Percentiles rank a stretch among this genome's conserved stretches.
These are phyloP conservation scores for Knipowitschia caucasica DNA, from an alignment of 2,797 vertebrate species.

Conservation along the genomic window DNA sequence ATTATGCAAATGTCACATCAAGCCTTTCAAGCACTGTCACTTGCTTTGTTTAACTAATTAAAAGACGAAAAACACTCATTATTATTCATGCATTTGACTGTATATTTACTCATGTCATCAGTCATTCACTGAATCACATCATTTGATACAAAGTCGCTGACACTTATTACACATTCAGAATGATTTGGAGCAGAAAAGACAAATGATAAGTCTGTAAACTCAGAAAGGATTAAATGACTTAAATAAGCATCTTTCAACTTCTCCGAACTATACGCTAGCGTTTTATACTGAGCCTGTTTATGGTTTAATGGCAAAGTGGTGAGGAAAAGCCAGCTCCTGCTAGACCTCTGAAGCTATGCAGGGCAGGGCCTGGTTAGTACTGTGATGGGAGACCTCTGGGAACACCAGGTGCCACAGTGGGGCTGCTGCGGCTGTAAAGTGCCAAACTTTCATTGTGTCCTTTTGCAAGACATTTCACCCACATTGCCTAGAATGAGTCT, in stretches of 20 bases:
- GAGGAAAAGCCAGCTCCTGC: too few relatives aligned
- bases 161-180: slow-evolving; percentile 41
- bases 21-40: slow-evolving; percentile 38
- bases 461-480: too few relatives aligned
- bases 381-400: too few relatives aligned
- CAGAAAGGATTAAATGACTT: neutral
- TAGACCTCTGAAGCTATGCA: too few relatives aligned
- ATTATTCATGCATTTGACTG: slow-evolving; percentile 59
- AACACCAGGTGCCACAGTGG: too few relatives aligned
- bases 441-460: too few relatives aligned
- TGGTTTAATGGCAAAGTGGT: too few relatives aligned
- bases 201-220: neutral
- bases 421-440: too few relatives aligned
- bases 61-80: slow-evolving; percentile 60
- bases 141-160: slow-evolving; percentile 50
- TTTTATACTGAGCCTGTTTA: too few relatives aligned
- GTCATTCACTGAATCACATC: slow-evolving; percentile 56
- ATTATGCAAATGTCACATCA: slow-evolving; percentile 49
- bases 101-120: slow-evolving; percentile 54
- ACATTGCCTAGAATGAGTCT: too few relatives aligned
- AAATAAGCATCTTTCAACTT: neutral
- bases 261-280: too few relatives aligned
- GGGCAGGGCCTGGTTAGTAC: too few relatives aligned
- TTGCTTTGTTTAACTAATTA: slow-evolving; percentile 58
- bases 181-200: slow-evolving; percentile 16